Evolutionary conservation across 2,797 vertebrate genomes (phyloP), one percentile per base, ranked within the genome.

Genomic region (Lophotriccus pileatus): DNA sequence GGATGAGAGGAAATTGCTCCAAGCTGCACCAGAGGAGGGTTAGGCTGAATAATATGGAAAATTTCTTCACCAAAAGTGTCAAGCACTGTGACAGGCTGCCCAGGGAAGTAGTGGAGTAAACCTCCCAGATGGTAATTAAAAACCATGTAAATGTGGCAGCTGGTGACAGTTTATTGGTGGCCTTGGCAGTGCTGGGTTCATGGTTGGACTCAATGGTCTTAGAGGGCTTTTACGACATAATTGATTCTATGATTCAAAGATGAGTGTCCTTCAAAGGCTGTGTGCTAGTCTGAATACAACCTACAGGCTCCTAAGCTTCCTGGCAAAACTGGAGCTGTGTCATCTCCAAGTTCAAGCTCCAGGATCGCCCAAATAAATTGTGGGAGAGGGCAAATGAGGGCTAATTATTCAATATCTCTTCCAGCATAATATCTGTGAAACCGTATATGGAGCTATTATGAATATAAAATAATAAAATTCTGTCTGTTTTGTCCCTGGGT

Each of bases 111-210:
- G 5, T 47, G 7, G 25, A 4, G 14, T 63, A 43, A n/a, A 10
- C 30, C n/a, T 25, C 14, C 17, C 30, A 30, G 30, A 27, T 41
- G 43, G 2, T 14, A 3, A 12, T 41, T 0, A 37, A 47, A 68
- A 58, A 34, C 3, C 0, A 0, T 0, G 0, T 63, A 46, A 37
- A 28, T 36, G 30, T 16, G 43, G 37, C 10, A 9, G 9, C 3
- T 44, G 32, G 14, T 14, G 11, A 18, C 8, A 4, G 27, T 41
- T 30, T 22, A 28, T 14, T 39, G 20, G 30, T 55, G 47, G 30
- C 7, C 17, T 9, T 67, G 60, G 39, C 39, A 39, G 34, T 27
- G 46, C 12, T 27, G 39, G 39, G 17, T 34, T 74, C 22, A 41
- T 13, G 34, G 14, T 9, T 60, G 39, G 34, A 19, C 17, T 50